Conservation (phyloP, 1,140 invertebrate species). For the Metaphire vulgaris region DNA sequence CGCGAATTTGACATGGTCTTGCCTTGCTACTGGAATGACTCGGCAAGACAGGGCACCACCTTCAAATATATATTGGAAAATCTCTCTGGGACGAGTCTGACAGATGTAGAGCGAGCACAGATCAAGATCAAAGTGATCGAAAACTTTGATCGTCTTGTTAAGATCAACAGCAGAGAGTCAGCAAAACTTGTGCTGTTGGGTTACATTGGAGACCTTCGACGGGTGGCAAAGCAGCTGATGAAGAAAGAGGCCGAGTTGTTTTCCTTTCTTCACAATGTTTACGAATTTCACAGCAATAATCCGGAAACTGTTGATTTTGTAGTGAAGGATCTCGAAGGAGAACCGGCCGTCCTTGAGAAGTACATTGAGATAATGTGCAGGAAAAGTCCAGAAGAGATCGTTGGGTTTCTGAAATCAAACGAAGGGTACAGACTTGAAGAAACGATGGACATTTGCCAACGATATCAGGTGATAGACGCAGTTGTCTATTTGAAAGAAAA, state of each 20-base stretch:
- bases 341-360: constrained; percentile 44
- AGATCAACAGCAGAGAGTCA: constrained; percentile 35
- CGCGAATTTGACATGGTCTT: constrained; percentile 58
- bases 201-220: neutral
- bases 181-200: constrained; percentile 31
- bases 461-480: constrained; percentile 53
- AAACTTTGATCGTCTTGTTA: constrained; percentile 37
- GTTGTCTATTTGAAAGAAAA: constrained; percentile 57
- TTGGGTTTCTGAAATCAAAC: constrained; percentile 48
- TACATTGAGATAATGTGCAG: constrained; percentile 64
- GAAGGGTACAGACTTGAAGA: constrained; percentile 54
- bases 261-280: neutral
- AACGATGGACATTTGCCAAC: constrained; percentile 48
- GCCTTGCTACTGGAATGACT: constrained; percentile 58
- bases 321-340: constrained; percentile 31
- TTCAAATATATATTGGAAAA: constrained; percentile 26
- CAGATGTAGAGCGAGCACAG: constrained; percentile 19
- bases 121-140: constrained; percentile 41
- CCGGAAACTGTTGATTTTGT: neutral
- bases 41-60: constrained; percentile 51
- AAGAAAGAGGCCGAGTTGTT: constrained; percentile 18
- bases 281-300: neutral
- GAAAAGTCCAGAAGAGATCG: constrained; percentile 55
- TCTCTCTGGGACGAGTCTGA: constrained; percentile 27
- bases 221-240: neutral